Evolutionary conservation across 2,113 vertebrate species (phyloP), one percentile per base, ranked within the genome.

Genomic region (Prinia subflava): DNA sequence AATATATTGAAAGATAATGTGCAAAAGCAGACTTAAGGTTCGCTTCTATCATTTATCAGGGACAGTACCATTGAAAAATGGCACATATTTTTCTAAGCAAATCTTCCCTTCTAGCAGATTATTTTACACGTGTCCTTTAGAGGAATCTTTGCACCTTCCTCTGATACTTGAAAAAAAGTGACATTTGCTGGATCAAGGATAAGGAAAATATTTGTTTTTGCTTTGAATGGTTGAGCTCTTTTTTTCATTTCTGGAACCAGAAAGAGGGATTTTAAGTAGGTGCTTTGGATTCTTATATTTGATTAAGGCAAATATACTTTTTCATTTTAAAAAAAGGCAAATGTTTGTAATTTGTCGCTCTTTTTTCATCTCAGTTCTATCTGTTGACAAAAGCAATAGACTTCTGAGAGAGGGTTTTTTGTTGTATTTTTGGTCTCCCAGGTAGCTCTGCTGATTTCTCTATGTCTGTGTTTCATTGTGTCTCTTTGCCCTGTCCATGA

Each of bases 1-100:
- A 24, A 62, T 88, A 31, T 80, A 92, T 70, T 87, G 89, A 95
- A 90, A 86, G 71, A 92, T 85, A 75, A 60, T 49, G 41, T 80
- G 31, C 19, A 42, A 94, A 94, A 77, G 25, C 21, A 90, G 37
- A 56, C 28, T 64, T 83, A 35, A 74, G 13, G 16, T 92, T 88
- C 55, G 78, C 22, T 59, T 91, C 30, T 63, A 49, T 21, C 15
- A 74, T 83, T 93, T 92, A 81, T 95, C 60, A 68, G 25, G 30
- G 15, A 68, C 5, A 27, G 11, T 11, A 83, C 11, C 12, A 41
- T 78, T 73, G 22, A 67, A 70, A 79, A 83, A 33, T n/a, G 13
- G 11, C 9, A 74, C 57, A 1, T 60, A 13, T 80, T 80, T 90
- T 83, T 39, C 59, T 59, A 62, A 85, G 14, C 8, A 75, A 24